These are phyloP conservation scores for Periophthalmus magnuspinnatus DNA, from an alignment of 2,797 vertebrate genomes.

Conservation along the genomic window DNA sequence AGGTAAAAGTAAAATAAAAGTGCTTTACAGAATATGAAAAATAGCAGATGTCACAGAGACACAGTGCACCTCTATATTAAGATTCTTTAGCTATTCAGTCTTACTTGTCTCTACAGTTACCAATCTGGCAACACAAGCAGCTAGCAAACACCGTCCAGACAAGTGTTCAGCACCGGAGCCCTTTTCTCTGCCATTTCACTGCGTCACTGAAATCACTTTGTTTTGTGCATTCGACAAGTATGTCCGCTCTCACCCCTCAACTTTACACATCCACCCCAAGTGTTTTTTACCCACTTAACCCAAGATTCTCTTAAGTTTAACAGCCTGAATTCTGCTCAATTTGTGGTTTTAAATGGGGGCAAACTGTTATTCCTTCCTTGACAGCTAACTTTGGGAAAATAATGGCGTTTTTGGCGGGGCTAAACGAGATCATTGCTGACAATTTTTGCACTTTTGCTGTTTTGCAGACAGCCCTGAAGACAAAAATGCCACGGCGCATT, in stretches of 20 bases:
- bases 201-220: slow-evolving; percentile 21
- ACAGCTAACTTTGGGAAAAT: slow-evolving; percentile 66
- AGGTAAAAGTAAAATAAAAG: too few relatives aligned
- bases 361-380: slow-evolving; percentile 40
- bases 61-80: too few relatives aligned
- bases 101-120: not conserved
- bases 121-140: too few relatives aligned
- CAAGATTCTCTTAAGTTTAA: slow-evolving; percentile 30
- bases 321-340: slow-evolving; percentile 40
- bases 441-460: slow-evolving; percentile 37
- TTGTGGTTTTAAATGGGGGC: slow-evolving; percentile 42
- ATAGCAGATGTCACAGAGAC: too few relatives aligned
- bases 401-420: slow-evolving; percentile 58
- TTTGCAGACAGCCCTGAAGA: slow-evolving; percentile 26
- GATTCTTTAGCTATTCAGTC: too few relatives aligned
- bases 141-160: not conserved
- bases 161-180: too few relatives aligned
- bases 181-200: slow-evolving; percentile 12
- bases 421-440: slow-evolving; percentile 56
- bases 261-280: slow-evolving; percentile 30
- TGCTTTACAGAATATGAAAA: too few relatives aligned
- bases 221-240: slow-evolving; percentile 46
- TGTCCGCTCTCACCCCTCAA: slow-evolving; percentile 31
- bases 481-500: slow-evolving; percentile 27
- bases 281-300: slow-evolving; percentile 49